Evolutionary conservation across 2,888 invertebrate species (phyloP), one percentile per base, ranked within the genome.

Genomic region (Ashinkailepas kermadecensis): DNA sequence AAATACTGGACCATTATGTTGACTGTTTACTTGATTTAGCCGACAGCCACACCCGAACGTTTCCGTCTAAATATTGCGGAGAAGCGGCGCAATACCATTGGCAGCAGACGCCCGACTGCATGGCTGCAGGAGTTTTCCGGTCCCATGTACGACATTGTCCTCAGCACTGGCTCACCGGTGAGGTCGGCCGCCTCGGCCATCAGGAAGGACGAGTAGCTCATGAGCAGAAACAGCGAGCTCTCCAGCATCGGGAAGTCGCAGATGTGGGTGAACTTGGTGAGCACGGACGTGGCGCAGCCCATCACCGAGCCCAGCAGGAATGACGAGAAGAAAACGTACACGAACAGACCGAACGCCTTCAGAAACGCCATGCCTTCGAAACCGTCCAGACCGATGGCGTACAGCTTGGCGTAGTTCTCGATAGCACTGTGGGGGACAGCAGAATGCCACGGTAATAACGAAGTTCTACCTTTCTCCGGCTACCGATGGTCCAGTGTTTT

Each of bases 191-290:
- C 96, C 90, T 99, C 99, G 0, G 98, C 97, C 84, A 98, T 94
- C 83, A 99, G 91, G 89, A 99, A 99, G 78, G 98, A 96, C 85
- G 95, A 94, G 88, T 99, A 99, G 0, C 98, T 98, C 96, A 97
- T 97, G 81, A 99, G 91, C 81, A 99, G 95, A 89, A 99, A 99
- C 74, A 99, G 90, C 0, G 97, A 95, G 0, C 97, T 96, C 88
- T 99, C 99, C 86, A 99, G 89, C 74, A 98, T 89, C 0, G 99
- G 97, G 89, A 97, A 97, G 86, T 99, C 98, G 83, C 95, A 91
- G 25, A 98, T 93, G 86, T 95, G 92, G 15, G 97, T 97, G 88
- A 95, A 97, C 89, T 97, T 97, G 0, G 97, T 96, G 90, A 96
- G 91, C 88, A 98, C 90, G 88, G 98, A 97, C 81, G 97, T 98